Percentiles rank a stretch among this genome's conserved stretches.
Evolutionary conservation across 1,140 invertebrate species (phyloP).

Genomic region (Drosophila eugracilis): DNA sequence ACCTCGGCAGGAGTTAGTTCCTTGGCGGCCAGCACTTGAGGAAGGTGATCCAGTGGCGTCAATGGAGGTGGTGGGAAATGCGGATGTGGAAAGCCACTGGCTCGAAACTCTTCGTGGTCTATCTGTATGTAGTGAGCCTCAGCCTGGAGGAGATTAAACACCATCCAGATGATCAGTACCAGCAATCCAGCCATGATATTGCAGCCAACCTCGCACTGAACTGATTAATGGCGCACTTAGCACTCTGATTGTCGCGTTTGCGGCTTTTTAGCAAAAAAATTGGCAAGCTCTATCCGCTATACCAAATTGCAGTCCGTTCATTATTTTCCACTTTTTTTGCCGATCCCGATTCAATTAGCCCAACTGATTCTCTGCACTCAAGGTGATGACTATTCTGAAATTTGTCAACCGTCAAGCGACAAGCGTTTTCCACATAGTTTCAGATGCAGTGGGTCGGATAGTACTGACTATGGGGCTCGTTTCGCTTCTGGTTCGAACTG

Average conservation of each 20-base stretch:
- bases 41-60: constrained; percentile 57
- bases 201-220: constrained; percentile 46
- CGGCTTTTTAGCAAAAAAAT: constrained; percentile 63
- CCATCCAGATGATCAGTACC: constrained; percentile 6
- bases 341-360: constrained; percentile 56
- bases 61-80: constrained; percentile 63
- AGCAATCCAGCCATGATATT: constrained; percentile 41
- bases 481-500: constrained; percentile 31
- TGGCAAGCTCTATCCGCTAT: constrained; percentile 48
- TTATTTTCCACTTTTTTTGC: constrained; percentile 47
- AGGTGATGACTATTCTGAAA: constrained; percentile 67
- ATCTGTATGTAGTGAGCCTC: constrained; percentile 77
- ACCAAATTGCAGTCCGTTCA: constrained; percentile 71
- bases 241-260: constrained; percentile 69
- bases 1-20: constrained; percentile 87
- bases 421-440: constrained; percentile 54
- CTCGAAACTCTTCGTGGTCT: constrained; percentile 77
- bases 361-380: constrained; percentile 38
- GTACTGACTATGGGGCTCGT: background rate
- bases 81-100: constrained; percentile 70
- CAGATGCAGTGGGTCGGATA: constrained; percentile 16
- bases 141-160: constrained; percentile 4
- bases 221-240: constrained; percentile 56
- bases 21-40: constrained; percentile 57
- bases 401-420: constrained; percentile 60